Conservation (phyloP, 2,797 vertebrate species). For the Paguma larvata region DNA sequence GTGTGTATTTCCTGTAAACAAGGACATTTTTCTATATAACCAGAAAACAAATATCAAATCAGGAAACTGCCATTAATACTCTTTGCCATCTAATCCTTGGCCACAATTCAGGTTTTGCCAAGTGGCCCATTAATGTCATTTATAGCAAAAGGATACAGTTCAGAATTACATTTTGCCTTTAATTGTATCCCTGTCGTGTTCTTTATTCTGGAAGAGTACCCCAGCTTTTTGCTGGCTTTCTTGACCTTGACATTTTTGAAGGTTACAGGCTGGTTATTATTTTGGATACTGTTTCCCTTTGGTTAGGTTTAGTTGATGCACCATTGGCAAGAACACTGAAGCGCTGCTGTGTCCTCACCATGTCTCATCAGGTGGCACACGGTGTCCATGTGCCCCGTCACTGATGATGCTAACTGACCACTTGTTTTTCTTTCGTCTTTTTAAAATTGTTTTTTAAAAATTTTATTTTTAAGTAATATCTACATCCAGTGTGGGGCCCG, state of each 20-base stretch:
- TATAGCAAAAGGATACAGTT: not conserved
- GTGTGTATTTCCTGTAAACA: not conserved
- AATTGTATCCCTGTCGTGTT: not conserved
- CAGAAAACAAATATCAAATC: not conserved
- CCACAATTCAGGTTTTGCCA: not conserved
- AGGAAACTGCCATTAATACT: not conserved
- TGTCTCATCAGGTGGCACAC: not conserved
- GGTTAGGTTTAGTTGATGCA: not conserved
- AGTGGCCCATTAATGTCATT: not conserved
- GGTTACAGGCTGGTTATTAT: not conserved
- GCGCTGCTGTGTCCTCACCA: not conserved
- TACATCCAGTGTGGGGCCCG: not conserved
- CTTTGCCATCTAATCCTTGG: not conserved
- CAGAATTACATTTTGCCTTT: not conserved
- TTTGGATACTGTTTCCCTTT: not conserved
- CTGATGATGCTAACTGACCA: accelerated
- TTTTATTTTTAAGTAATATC: not conserved
- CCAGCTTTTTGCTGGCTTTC: not conserved
- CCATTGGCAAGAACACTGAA: not conserved
- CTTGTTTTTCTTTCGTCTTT: not conserved
- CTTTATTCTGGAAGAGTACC: not conserved
- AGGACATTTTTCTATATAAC: not conserved
- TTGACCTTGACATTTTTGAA: not conserved
- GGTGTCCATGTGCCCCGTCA: accelerated
- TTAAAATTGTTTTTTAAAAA: not conserved